Conservation (phyloP, 2,113 vertebrate genomes). For the Phoenicopterus ruber region DNA sequence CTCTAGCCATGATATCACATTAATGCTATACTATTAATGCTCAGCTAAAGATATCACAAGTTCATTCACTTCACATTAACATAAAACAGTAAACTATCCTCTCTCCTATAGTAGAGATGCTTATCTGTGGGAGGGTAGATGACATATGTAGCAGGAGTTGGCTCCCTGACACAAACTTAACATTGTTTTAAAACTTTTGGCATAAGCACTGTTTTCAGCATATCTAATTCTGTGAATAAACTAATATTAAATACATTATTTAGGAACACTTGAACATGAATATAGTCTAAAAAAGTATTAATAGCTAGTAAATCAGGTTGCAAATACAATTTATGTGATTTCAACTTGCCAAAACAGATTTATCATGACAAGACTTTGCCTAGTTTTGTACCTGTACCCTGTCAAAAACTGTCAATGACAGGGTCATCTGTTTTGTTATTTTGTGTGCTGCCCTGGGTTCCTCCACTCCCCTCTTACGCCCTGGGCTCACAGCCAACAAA, state of each 20-base stretch:
- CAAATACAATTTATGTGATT: background rate
- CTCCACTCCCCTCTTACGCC: background rate
- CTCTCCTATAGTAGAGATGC: background rate
- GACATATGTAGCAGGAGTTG: background rate
- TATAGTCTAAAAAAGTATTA: background rate
- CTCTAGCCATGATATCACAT: background rate
- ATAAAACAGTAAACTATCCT: background rate
- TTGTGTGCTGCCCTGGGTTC: accelerated
- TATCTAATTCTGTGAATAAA: background rate
- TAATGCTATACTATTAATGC: background rate
- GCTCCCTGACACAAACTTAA: background rate
- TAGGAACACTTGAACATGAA: background rate
- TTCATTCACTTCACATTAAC: background rate
- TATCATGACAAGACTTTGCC: accelerated
- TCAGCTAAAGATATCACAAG: background rate
- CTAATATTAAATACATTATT: background rate
- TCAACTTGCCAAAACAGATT: background rate
- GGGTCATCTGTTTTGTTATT: background rate
- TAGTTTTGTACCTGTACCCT: background rate
- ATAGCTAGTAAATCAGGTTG: background rate
- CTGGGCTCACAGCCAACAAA: background rate
- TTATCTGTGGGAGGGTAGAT: background rate
- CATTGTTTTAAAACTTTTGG: background rate
- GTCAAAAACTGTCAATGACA: background rate
- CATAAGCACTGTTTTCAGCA: background rate